Percentiles rank a stretch among this genome's conserved stretches.
Evolutionary conservation across 2,113 vertebrate genomes (phyloP).

Genomic region (Illadopsis cleaveri): DNA sequence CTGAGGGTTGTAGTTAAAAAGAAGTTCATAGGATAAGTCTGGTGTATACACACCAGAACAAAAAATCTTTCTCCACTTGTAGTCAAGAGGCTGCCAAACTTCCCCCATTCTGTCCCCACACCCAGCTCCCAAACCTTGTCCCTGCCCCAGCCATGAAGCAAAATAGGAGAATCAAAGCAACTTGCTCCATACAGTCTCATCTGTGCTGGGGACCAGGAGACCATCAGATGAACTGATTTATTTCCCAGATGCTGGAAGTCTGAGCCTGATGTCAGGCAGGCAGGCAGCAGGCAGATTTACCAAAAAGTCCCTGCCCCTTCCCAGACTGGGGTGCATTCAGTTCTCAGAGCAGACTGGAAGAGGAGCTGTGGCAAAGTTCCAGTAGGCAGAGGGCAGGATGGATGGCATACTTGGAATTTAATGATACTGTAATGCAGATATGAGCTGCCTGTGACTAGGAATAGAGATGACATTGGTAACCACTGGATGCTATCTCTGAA

Average conservation of each 20-base stretch:
- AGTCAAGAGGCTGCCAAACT: not conserved
- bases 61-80: not conserved
- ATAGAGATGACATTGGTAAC: not conserved
- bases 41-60: not conserved
- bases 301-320: too few relatives aligned
- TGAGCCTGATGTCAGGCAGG: not conserved
- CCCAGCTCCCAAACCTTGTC: accelerated
- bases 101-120: not conserved
- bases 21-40: not conserved
- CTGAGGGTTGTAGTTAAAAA: not conserved
- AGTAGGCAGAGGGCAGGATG: not conserved
- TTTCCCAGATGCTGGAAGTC: not conserved
- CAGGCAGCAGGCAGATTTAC: not conserved
- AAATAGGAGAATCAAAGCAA: not conserved
- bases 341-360: not conserved
- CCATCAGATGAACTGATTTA: not conserved
- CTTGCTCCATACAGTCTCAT: accelerated
- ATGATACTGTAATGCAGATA: not conserved
- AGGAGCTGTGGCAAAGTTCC: not conserved
- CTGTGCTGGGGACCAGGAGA: not conserved
- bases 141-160: not conserved
- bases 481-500: not conserved
- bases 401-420: not conserved
- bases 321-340: not conserved
- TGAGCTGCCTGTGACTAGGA: not conserved